phyloP scores from a whole-genome alignment of 2,113 vertebrate genomes.

The Marmota monax region DNA sequence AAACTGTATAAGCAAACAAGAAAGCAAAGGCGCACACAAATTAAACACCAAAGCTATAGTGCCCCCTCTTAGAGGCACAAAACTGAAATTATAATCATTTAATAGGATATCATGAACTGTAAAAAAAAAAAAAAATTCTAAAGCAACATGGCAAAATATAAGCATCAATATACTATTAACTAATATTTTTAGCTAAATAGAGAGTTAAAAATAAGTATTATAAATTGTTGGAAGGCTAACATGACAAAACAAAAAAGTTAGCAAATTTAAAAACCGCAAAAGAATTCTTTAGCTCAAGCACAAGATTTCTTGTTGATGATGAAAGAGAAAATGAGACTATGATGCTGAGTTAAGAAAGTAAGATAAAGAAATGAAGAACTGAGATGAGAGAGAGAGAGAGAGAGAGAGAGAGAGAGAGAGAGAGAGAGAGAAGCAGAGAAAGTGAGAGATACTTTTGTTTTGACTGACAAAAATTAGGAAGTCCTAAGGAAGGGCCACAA shows the following conservation, averaged over 20 bases:
- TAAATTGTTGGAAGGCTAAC: neutral
- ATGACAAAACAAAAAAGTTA: constrained; percentile 3
- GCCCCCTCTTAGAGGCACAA: neutral
- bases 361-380: neutral
- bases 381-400: neutral
- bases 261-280: neutral
- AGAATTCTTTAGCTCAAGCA: neutral
- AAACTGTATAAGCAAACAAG: constrained; percentile 32
- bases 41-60: constrained; percentile 28
- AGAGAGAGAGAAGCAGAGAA: too few species aligned
- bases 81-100: constrained; percentile 10
- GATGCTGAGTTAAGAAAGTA: neutral
- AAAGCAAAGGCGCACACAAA: neutral
- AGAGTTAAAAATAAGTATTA: neutral
- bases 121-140: neutral
- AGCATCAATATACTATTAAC: neutral
- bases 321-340: neutral
- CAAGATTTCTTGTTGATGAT: neutral
- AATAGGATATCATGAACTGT: neutral
- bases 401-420: neutral
- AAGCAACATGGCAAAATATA: constrained; percentile 9
- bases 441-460: neutral
- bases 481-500: neutral
- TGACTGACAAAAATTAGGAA: neutral
- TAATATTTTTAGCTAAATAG: constrained; percentile 46